Evolutionary conservation across 2,888 invertebrate genomes (phyloP).

Genomic region (Drosophila robusta): DNA sequence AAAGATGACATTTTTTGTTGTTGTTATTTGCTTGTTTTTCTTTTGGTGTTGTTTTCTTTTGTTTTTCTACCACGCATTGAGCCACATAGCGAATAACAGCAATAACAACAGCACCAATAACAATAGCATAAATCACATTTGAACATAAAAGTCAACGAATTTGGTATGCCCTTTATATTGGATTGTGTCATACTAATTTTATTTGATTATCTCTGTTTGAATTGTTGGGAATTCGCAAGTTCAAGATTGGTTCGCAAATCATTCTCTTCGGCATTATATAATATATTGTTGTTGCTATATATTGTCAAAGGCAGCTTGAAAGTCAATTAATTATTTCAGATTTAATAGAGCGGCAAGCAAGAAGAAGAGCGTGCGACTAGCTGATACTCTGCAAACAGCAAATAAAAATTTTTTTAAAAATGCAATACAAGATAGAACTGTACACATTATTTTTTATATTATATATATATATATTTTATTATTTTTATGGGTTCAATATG

Average conservation of each 20-base stretch:
- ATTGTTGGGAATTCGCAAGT: too few relatives aligned
- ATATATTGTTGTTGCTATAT: background rate
- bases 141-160: conserved; percentile 7
- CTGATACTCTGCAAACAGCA: too few relatives aligned
- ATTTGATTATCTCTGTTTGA: background rate
- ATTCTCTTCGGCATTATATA: background rate
- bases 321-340: too few relatives aligned
- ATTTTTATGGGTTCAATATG: too few relatives aligned
- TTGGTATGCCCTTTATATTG: conserved; percentile 4
- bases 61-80: conserved; percentile 13
- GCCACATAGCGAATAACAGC: conserved; percentile 7
- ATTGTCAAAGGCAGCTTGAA: background rate
- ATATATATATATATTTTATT: too few relatives aligned
- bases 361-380: too few relatives aligned
- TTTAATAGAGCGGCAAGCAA: too few relatives aligned
- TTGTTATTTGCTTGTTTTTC: background rate
- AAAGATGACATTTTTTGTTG: conserved; percentile 62
- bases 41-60: conserved; percentile 25
- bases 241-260: too few relatives aligned
- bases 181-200: too few relatives aligned
- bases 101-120: background rate
- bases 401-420: too few relatives aligned
- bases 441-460: too few relatives aligned
- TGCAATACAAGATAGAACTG: too few relatives aligned
- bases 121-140: conserved; percentile 12